phyloP scores from a whole-genome alignment of 1,140 invertebrate species.

The Macrocentrus cingulum region DNA sequence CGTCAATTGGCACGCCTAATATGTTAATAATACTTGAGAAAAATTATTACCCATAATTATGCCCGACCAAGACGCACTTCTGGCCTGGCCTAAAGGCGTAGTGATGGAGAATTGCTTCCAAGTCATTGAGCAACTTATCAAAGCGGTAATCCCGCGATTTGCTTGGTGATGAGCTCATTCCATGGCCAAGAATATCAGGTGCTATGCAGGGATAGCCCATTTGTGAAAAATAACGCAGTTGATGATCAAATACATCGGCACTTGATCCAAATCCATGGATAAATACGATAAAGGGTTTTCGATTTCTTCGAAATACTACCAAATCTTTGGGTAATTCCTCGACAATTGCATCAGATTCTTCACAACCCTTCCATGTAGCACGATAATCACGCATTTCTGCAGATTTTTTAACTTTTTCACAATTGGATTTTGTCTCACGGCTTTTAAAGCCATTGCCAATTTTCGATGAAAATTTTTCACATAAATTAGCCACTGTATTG shows the following conservation, averaged over 20 bases:
- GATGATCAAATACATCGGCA: constrained; percentile 68
- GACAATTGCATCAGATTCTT: constrained; percentile 21
- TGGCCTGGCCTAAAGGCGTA: constrained; percentile 56
- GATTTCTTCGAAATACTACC: constrained; percentile 38
- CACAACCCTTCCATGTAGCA: background rate
- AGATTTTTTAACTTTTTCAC: constrained; percentile 6
- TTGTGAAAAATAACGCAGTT: constrained; percentile 65
- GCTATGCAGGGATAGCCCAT: constrained; percentile 70
- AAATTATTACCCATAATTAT: constrained; percentile 55
- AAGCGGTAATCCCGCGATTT: constrained; percentile 66
- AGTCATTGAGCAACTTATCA: constrained; percentile 64
- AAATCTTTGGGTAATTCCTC: constrained; percentile 30
- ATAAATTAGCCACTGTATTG: constrained; percentile 39
- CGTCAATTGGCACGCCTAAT: constrained; percentile 17
- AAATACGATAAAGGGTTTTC: constrained; percentile 67
- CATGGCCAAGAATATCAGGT: constrained; percentile 74
- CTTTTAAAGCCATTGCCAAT: constrained; percentile 5
- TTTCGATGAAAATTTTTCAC: constrained; percentile 28
- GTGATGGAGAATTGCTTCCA: constrained; percentile 66
- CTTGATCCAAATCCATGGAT: constrained; percentile 75
- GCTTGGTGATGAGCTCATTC: constrained; percentile 67
- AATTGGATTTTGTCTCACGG: background rate
- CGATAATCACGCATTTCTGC: constrained; percentile 22
- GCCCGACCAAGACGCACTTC: constrained; percentile 53
- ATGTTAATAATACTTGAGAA: background rate